These are phyloP conservation scores for Scophthalmus maximus DNA, from an alignment of 2,113 vertebrate species.

Conservation along the genomic window DNA sequence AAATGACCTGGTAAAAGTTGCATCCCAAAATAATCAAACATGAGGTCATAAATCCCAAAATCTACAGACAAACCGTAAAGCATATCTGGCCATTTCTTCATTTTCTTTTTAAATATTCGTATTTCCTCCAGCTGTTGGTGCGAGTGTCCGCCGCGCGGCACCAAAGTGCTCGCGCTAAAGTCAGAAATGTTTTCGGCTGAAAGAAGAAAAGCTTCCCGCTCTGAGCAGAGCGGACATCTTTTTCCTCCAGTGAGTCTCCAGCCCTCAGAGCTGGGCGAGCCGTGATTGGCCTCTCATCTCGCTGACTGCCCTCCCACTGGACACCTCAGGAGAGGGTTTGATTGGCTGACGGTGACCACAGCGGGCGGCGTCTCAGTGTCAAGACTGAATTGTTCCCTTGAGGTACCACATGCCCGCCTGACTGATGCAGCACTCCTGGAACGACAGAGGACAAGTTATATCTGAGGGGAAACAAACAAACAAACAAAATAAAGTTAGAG, in stretches of 20 bases:
- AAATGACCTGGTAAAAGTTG: conserved; percentile 35
- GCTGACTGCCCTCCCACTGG: conserved; percentile 58
- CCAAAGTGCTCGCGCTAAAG: conserved; percentile 11
- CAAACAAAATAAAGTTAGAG: background rate
- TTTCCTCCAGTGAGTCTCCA: conserved; percentile 27
- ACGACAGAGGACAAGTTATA: conserved; percentile 18
- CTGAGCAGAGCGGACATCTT: conserved; percentile 45
- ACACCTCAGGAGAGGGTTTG: conserved; percentile 49
- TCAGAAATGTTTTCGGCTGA: conserved; percentile 37
- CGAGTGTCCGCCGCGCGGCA: conserved; percentile 26
- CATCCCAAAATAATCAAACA: conserved; percentile 38
- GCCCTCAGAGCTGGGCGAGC: conserved; percentile 41
- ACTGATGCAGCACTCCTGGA: conserved; percentile 95
- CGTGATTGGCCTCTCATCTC: conserved; percentile 64
- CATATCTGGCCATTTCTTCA: conserved; percentile 25
- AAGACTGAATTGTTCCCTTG: conserved; percentile 96
- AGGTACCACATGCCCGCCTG: conserved; percentile 97
- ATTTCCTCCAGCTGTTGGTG: conserved; percentile 45
- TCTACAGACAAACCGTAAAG: conserved; percentile 26
- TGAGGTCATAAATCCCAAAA: conserved; percentile 40
- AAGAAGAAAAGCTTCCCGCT: conserved; percentile 49
- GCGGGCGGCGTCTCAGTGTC: conserved; percentile 80
- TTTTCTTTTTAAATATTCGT: conserved; percentile 3
- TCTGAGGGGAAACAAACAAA: background rate
- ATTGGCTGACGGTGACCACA: conserved; percentile 47